phyloP scores from a whole-genome alignment of 2,888 invertebrate genomes.

The Eulithis testata region DNA sequence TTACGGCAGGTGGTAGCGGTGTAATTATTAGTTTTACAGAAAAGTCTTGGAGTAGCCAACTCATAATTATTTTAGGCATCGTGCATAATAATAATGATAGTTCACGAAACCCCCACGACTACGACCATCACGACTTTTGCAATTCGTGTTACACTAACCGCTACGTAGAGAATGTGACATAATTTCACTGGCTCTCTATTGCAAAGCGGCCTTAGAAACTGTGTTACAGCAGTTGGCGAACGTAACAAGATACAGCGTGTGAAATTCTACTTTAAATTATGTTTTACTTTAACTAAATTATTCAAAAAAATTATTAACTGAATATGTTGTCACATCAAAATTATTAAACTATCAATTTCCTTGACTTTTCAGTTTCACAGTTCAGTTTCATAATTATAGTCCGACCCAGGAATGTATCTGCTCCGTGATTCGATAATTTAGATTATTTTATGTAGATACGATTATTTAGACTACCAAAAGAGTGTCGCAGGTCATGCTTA shows the following conservation, averaged over 20 bases:
- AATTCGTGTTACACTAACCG: conserved; percentile 64
- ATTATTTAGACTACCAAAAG: no score
- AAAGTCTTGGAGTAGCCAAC: conserved; percentile 15
- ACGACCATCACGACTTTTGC: conserved; percentile 59
- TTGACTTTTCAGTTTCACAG: no score
- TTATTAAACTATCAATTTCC: no score
- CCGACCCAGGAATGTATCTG: no score
- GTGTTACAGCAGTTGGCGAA: conserved; percentile 43
- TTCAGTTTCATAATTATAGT: no score
- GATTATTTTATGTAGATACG: no score
- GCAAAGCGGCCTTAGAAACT: conserved; percentile 53
- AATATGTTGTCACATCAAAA: no score
- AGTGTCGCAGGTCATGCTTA: no score
- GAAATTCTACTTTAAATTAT: conserved; percentile 27
- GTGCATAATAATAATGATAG: conserved; percentile 49
- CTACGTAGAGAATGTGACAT: conserved; percentile 66
- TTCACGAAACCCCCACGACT: conserved; percentile 45
- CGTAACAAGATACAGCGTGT: conserved; percentile 37
- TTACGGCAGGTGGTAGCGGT: no score
- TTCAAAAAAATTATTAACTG: no score
- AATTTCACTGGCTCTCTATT: conserved; percentile 58
- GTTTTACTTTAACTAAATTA: conserved; percentile 7
- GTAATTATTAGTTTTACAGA: no score
- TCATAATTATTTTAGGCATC: conserved; percentile 35
- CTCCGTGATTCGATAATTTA: no score